Percentiles rank a stretch among this genome's conserved stretches.
These are phyloP conservation scores for Thamnaconus septentrionalis DNA, from an alignment of 2,113 vertebrate species.

Conservation along the genomic window DNA sequence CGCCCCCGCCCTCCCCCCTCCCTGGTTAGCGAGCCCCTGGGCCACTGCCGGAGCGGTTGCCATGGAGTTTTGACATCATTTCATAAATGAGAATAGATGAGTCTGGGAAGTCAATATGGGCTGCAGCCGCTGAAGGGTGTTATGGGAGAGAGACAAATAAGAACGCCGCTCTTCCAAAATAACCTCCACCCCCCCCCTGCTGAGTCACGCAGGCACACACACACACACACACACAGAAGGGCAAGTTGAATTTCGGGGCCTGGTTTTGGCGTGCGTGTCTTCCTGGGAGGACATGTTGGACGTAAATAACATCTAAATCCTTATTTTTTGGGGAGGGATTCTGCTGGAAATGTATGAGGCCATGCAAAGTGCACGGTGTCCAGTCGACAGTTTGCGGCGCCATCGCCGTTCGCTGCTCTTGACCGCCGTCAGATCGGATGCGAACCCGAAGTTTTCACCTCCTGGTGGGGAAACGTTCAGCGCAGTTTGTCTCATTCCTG, in stretches of 20 bases:
- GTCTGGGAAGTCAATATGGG: constrained; percentile 69
- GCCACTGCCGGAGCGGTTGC: constrained; percentile 63
- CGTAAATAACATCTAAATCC: constrained; percentile 22
- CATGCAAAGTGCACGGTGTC: no score
- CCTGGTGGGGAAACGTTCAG: no score
- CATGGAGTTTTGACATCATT: constrained; percentile 74
- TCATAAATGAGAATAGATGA: constrained; percentile 75
- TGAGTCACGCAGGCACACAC: constrained; percentile 38
- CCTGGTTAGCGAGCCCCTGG: constrained; percentile 58
- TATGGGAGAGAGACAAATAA: constrained; percentile 42
- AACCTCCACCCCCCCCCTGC: constrained; percentile 42
- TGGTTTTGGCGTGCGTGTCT: constrained; percentile 13
- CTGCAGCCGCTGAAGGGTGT: constrained; percentile 63
- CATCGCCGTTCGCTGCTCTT: no score
- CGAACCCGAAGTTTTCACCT: no score
- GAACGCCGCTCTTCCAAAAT: constrained; percentile 53
- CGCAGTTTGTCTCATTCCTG: no score
- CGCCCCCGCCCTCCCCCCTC: background rate
- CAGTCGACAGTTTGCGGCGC: no score
- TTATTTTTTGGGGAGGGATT: background rate
- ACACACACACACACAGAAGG: constrained; percentile 7
- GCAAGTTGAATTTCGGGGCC: constrained; percentile 15
- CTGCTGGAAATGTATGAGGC: background rate
- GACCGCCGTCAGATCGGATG: no score
- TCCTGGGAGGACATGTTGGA: constrained; percentile 12